Evolutionary conservation across 2,888 invertebrate genomes (phyloP).

Genomic region (Campoplex capitator): DNA sequence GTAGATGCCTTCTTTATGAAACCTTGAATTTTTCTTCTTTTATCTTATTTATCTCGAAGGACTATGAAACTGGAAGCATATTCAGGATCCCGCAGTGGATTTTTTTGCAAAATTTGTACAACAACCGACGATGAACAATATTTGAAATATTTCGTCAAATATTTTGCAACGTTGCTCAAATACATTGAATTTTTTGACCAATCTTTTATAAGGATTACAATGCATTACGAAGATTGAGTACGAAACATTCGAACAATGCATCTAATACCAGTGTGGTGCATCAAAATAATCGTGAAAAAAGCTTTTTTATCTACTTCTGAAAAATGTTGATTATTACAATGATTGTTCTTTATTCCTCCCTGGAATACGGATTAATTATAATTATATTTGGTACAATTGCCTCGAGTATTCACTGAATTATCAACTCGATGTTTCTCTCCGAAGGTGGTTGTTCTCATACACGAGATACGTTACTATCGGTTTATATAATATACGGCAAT

Average conservation of each 20-base stretch:
- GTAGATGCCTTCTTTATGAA: conserved; percentile 37
- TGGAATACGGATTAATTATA: background rate
- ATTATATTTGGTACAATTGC: background rate
- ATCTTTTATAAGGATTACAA: background rate
- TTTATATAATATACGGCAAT: conserved; percentile 40
- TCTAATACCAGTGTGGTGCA: background rate
- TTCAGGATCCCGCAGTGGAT: background rate
- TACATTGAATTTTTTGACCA: background rate
- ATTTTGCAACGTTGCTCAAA: background rate
- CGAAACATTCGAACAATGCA: background rate
- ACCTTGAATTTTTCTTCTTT: conserved; percentile 18
- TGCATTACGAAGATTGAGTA: background rate
- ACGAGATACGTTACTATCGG: conserved; percentile 14
- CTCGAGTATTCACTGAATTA: background rate
- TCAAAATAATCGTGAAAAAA: background rate
- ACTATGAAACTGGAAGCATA: background rate
- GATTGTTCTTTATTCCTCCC: background rate
- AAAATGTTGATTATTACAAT: background rate
- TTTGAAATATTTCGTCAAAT: background rate
- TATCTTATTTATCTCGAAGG: background rate
- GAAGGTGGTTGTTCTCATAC: background rate
- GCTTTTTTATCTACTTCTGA: background rate
- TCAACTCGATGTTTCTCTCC: background rate
- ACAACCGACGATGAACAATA: background rate
- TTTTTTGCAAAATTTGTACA: background rate